phyloP scores from a whole-genome alignment of 2,888 invertebrate species.

The Chymomyza procnemis region DNA sequence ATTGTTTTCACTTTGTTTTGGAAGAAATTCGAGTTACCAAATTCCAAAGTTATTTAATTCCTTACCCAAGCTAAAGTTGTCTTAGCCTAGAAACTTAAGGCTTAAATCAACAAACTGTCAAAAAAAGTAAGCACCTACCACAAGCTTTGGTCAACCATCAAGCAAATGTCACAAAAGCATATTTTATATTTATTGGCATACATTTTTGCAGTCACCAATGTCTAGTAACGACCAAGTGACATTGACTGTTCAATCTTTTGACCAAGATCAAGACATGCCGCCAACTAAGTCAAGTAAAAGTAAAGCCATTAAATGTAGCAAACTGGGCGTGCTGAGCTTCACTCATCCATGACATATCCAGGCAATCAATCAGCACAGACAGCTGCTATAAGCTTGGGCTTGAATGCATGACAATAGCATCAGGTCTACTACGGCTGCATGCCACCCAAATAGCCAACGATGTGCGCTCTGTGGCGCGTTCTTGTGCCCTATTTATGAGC shows the following conservation, averaged over 20 bases:
- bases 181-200: neutral
- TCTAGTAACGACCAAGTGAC: neutral
- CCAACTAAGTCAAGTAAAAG: neutral
- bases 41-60: too few relatives aligned
- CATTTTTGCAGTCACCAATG: neutral
- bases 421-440: neutral
- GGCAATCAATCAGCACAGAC: conserved; percentile 6
- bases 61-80: too few relatives aligned
- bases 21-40: too few relatives aligned
- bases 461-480: conserved; percentile 20
- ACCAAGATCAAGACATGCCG: neutral
- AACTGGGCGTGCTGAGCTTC: neutral
- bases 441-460: conserved; percentile 48
- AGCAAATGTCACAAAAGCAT: neutral
- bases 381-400: neutral
- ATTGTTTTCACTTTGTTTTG: too few relatives aligned
- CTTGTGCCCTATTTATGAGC: conserved; percentile 61
- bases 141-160: neutral
- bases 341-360: conserved; percentile 5
- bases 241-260: neutral
- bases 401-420: neutral
- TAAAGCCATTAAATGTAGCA: neutral
- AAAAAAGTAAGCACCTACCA: neutral
- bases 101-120: too few relatives aligned
- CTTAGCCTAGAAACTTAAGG: too few relatives aligned